Conservation (phyloP, 2,797 vertebrate species). For the Myotis vivesi region DNA sequence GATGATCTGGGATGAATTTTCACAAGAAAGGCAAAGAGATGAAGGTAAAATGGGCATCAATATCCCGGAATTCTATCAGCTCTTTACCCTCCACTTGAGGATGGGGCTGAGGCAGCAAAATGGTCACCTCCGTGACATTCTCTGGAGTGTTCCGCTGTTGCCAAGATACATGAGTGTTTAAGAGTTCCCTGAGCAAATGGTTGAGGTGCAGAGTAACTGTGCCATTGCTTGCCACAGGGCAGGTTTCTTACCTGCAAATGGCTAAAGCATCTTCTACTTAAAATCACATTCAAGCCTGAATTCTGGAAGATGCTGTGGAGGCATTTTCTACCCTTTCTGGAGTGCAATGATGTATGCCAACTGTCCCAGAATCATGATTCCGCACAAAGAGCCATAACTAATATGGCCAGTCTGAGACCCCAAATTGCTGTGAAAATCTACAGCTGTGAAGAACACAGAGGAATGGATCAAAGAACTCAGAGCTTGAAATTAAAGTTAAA, state of each 20-base stretch:
- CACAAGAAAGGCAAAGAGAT: neutral
- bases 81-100: neutral
- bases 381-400: neutral
- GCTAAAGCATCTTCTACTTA: neutral
- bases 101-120: neutral
- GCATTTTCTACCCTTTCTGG: no score
- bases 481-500: neutral
- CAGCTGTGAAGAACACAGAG: neutral
- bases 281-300: neutral
- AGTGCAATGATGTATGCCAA: accelerated
- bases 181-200: neutral
- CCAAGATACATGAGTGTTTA: accelerated
- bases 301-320: neutral
- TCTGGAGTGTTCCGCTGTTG: accelerated
- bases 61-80: neutral
- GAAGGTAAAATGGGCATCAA: neutral
- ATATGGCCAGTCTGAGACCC: neutral
- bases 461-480: neutral
- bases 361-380: neutral
- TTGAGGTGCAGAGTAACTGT: neutral
- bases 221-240: accelerated
- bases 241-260: no score
- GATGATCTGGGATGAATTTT: neutral
- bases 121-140: accelerated
- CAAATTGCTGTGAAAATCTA: neutral